Evolutionary conservation across 1,140 invertebrate species (phyloP), one percentile per base, ranked within the genome.

Genomic region (Dreissena polymorpha): DNA sequence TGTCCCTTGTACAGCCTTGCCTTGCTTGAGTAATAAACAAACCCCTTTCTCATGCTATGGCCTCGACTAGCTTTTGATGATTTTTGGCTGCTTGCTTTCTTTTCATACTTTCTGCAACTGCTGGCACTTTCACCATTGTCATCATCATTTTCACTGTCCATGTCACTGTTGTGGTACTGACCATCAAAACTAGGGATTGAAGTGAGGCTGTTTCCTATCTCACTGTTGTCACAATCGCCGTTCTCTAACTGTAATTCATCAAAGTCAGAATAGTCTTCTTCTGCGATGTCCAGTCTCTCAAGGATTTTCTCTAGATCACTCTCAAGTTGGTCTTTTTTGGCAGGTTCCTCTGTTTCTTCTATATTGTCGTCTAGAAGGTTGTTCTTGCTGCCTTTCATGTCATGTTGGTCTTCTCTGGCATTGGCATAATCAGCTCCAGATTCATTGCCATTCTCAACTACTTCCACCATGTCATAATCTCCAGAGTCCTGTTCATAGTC

Each of bases 1-100:
- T 78, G 49, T 8, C 76, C 76, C 55, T 51, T 23, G 25, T 55
- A 78, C 49, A 78, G 65, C 57, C 67, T 53, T 0, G 55, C 49
- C 27, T 69, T 53, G 29, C 76, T 78, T 8, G 76, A 78, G 25
- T 78, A 78, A 23, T 78, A 78, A n/a, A 78, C 69, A 27, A 68
- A 78, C 16, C 76, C 76, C 13, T 78, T 78, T 21, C 76, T 78
- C 65, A 78, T 78, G 49, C 6, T 29, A 23, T 60, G 57, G 57
- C 21, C 21, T 10, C 16, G 57, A 12, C 57, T 60, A 5, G 57
- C 2, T 60, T n/a, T 60, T 18, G 2, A 5, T 12, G 57, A n/a
- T 6, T 39, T 39, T 6, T 60, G 21, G 3, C 57, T 60, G 57
- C 2, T 60, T 2, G 2, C 2, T 2, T 60, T 18, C 10, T 60